Base-by-base conservation (phyloP, 1,140 invertebrate species). In the Drosophila pallidifrons region DNA sequence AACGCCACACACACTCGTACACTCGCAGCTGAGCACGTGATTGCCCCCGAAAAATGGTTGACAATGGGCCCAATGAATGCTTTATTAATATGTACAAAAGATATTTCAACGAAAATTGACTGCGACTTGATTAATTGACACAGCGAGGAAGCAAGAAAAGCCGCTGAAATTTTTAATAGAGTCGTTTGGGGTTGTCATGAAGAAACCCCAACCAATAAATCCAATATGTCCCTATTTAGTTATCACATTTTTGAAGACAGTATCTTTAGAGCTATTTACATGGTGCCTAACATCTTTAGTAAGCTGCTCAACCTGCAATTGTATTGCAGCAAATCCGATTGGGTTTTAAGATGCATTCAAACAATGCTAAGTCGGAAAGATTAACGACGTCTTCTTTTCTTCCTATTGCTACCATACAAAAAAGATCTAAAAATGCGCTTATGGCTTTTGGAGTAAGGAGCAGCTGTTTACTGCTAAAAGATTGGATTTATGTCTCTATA, bases 71-170 rank as follows among this genome's bases (percentile, higher is more conserved):
- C 32, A 38, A 41, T 58, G 64, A 74, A 41, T 71, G 45, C 35
- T 54, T 70, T 77, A 79, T 77, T 79, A 79, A 79, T 79, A 77
- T 79, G 63, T 67, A 66, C 67, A 76, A 65, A 64, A 49, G 65
- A 65, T 64, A 64, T 65, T 65, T 65, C 61, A 65, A 70, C 65
- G 61, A 49, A 58, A 38, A 46, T 55, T 16, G 41, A 75, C 45
- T 49, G 45, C 51, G 13, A 51, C 32, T 81, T 81, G 81, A 75
- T 86, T 58, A 82, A 85, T 82, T 67, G 61, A 41, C 41, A 41
- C 32, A n/a, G 55, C 75, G 51, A 61, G 57, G 41, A 61, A 51
- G 32, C 41, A 69, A 51, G 41, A 46, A 38, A 20, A 65, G 28
- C 8, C 1, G 20, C 20, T 25, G 2, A 16, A 20, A 49, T 30